These are phyloP conservation scores for Lethocerus indicus DNA, from an alignment of 1,140 invertebrate genomes.

Conservation along the genomic window DNA sequence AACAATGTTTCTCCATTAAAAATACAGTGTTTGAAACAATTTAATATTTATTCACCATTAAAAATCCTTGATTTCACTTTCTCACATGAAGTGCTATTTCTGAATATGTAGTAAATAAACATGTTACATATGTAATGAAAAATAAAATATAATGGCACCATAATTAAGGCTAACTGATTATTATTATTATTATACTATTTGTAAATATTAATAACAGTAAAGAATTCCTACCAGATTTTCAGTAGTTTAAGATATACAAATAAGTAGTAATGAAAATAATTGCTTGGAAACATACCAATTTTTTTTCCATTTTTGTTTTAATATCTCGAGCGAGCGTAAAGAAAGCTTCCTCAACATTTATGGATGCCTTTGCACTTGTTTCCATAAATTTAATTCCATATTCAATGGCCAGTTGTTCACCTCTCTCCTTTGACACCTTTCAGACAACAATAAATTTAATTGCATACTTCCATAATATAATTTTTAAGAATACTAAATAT, in stretches of 20 bases:
- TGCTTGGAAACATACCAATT: constrained; percentile 51
- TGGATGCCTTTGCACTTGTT: constrained; percentile 79
- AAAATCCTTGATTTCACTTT: too few relatives aligned
- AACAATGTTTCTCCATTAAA: neutral
- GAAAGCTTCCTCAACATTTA: constrained; percentile 83
- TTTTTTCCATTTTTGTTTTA: constrained; percentile 89
- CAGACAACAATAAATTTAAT: too few relatives aligned
- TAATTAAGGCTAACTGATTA: too few relatives aligned
- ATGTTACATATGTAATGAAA: too few relatives aligned
- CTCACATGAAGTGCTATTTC: too few relatives aligned
- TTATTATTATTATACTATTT: too few relatives aligned
- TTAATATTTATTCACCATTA: too few relatives aligned
- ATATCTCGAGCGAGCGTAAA: constrained; percentile 85
- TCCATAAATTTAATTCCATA: constrained; percentile 90
- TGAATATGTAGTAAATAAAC: too few relatives aligned
- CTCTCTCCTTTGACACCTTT: constrained; percentile 46
- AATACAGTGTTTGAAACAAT: too few relatives aligned
- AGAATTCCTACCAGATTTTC: neutral
- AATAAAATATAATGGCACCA: too few relatives aligned
- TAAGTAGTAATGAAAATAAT: constrained; percentile 14
- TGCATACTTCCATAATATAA: too few relatives aligned
- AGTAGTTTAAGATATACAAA: neutral
- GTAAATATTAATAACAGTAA: neutral
- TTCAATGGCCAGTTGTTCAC: constrained; percentile 66
- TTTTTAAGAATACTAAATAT: too few relatives aligned